A percentile compares a stretch with the other conserved stretches of the same genome.
Evolutionary conservation across 2,888 invertebrate species (phyloP).

Genomic region (Leptogaster cylindrica): DNA sequence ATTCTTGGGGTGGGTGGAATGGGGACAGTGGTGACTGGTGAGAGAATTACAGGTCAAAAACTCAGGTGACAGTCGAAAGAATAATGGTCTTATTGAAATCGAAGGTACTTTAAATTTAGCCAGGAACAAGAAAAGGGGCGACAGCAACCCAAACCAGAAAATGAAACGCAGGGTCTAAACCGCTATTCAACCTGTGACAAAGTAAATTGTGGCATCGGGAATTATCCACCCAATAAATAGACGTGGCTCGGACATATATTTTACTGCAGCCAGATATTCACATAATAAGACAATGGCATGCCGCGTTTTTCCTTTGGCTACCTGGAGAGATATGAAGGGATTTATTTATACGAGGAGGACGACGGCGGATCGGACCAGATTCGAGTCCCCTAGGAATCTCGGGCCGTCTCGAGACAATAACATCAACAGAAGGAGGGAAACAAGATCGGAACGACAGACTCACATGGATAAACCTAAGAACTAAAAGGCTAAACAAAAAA

Average conservation of each 20-base stretch:
- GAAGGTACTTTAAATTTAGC: slow-evolving; percentile 30
- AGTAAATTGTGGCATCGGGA: slow-evolving; percentile 32
- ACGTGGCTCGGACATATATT: slow-evolving; percentile 39
- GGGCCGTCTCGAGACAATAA: neutral
- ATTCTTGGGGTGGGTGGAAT: neutral
- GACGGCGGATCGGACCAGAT: neutral
- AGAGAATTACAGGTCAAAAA: neutral
- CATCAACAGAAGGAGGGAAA: slow-evolving; percentile 8
- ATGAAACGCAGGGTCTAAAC: neutral
- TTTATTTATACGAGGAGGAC: neutral
- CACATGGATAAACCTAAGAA: neutral
- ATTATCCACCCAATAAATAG: slow-evolving; percentile 30
- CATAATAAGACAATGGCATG: slow-evolving; percentile 46
- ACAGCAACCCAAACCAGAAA: slow-evolving; percentile 1
- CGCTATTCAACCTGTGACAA: slow-evolving; percentile 29
- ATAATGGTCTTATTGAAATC: slow-evolving; percentile 32
- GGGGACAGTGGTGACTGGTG: no score
- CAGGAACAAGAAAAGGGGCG: slow-evolving; percentile 19
- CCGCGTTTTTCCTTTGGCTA: slow-evolving; percentile 14
- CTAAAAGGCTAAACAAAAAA: no score
- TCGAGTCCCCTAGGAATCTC: slow-evolving; percentile 24
- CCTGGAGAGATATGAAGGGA: slow-evolving; percentile 6
- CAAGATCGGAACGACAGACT: neutral
- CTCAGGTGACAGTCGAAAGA: slow-evolving; percentile 23
- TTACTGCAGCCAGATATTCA: slow-evolving; percentile 37